Evolutionary conservation across 2,888 invertebrate species (phyloP).

Genomic region (Drosophila neotestacea): DNA sequence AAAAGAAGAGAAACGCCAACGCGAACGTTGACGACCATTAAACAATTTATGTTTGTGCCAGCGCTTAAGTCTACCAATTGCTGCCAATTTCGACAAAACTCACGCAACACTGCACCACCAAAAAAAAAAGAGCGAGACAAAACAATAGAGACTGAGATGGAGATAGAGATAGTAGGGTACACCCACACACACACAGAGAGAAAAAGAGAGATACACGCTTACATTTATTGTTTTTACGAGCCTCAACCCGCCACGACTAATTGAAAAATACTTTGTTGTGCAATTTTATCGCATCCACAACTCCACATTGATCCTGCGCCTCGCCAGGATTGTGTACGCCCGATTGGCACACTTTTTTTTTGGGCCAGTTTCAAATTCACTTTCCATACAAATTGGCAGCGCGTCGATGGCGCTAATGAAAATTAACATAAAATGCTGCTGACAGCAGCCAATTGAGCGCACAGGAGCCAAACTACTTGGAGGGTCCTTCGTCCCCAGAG

Average conservation of each 20-base stretch:
- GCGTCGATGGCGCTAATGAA: conserved; percentile 78
- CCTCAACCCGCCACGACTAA: conserved; percentile 64
- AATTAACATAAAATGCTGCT: conserved; percentile 80
- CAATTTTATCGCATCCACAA: conserved; percentile 60
- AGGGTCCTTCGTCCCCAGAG: conserved; percentile 14
- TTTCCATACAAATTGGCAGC: conserved; percentile 80
- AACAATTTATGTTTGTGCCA: conserved; percentile 71
- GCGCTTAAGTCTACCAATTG: conserved; percentile 69
- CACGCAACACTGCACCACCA: conserved; percentile 52
- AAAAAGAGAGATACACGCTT: conserved; percentile 36
- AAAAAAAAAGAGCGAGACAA: neutral
- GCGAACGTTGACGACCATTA: conserved; percentile 65
- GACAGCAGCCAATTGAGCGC: conserved; percentile 81
- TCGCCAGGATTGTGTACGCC: conserved; percentile 17
- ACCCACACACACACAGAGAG: neutral
- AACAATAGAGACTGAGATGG: neutral
- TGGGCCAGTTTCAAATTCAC: conserved; percentile 72
- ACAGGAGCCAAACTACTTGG: conserved; percentile 46
- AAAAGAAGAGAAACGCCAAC: conserved; percentile 19
- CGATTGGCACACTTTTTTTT: conserved; percentile 67
- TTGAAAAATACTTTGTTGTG: conserved; percentile 80
- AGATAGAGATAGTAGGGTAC: conserved; percentile 8
- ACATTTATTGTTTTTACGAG: conserved; percentile 78
- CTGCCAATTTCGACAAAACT: conserved; percentile 64
- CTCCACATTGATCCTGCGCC: conserved; percentile 42